Evolutionary conservation across 1,140 invertebrate species (phyloP), one percentile per base, ranked within the genome.

Genomic region (Drosophila pruinosa): DNA sequence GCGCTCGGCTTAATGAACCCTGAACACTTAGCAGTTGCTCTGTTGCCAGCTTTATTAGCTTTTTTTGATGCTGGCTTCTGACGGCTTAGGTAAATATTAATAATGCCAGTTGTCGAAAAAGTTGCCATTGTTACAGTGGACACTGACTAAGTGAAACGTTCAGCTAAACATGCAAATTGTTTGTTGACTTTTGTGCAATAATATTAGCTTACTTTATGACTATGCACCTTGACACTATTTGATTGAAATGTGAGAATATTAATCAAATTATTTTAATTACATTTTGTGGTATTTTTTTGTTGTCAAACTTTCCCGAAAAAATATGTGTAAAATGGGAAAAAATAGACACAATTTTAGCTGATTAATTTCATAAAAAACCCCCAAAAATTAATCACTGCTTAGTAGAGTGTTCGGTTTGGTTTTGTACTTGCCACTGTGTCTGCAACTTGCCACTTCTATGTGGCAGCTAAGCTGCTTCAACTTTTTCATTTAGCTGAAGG

Each of bases 51-150:
- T 86, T 85, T 86, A 86, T 86, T 86, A 86, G 82, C 78, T 86
- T 86, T 86, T n/a, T 78, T 52, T 15, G 50, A 31, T 56, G 56
- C 36, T 2, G 61, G 41, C 64, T 65, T 56, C 39, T 48, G 56
- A 48, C 61, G 54, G 74, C 74, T 86, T 86, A 86, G 81, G 82
- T 88, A 86, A 88, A 86, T 86, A 86, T 86, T 86, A 86, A 86
- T 86, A 86, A 88, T 58, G 63, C 19, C 28, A 54, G 47, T 19
- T 10, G 28, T 14, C 24, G 17, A 19, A 26, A 58, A 58, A 61
- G 24, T 28, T 48, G 59, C 41, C 17, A 17, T 10, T 19, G 24
- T 10, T 24, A 52, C 54, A 61, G 43, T 59, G 36, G 24, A 19
- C 22, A 41, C 1, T 8, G 14, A 4, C 1, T 22, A 36, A 17